phyloP scores from a whole-genome alignment of 2,797 vertebrate genomes.

The Pangasius mekongensis region DNA sequence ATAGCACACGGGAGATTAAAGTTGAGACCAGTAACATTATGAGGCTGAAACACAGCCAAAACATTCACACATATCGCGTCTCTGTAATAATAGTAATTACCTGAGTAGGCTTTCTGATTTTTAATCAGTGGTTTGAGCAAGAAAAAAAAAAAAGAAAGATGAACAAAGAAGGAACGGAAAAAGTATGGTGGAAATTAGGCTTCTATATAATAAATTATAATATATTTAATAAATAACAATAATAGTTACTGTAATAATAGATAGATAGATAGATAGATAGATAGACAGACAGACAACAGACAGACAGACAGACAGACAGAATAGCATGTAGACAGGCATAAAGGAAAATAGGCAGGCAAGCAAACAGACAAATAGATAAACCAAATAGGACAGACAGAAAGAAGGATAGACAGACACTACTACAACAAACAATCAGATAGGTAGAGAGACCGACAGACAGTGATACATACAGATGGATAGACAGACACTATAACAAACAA shows the following conservation, averaged over 20 bases:
- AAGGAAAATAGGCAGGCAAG: neutral
- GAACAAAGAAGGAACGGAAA: neutral
- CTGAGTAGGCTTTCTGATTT: neutral
- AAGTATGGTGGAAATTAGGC: neutral
- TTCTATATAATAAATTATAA: neutral
- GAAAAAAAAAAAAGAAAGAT: neutral
- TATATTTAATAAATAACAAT: neutral
- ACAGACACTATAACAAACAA: neutral
- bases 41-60: neutral
- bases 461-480: neutral
- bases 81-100: constrained; percentile 15
- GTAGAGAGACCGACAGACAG: neutral
- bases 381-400: neutral
- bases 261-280: too few relatives aligned
- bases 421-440: neutral
- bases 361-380: neutral
- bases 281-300: neutral
- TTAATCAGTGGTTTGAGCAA: neutral
- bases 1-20: constrained; percentile 15
- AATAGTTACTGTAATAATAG: neutral
- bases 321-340: neutral
- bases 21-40: neutral
- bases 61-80: neutral
- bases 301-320: neutral
- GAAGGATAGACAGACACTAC: neutral